Conservation (phyloP, 2,113 vertebrate genomes). For the Neotoma lepida region DNA sequence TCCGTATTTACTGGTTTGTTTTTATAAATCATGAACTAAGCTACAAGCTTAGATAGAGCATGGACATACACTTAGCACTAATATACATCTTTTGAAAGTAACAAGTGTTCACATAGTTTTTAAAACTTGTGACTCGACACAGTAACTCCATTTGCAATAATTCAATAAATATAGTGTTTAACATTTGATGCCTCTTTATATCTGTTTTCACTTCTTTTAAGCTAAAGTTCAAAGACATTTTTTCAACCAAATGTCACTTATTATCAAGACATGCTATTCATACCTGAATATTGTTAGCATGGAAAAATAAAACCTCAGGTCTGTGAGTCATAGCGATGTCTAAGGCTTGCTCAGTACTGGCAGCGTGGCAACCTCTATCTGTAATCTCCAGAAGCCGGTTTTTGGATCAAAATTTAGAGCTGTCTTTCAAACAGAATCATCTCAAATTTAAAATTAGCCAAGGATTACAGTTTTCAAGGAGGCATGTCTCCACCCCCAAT, state of each 20-base stretch:
- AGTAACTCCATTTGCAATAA: constrained; percentile 58
- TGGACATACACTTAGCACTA: background rate
- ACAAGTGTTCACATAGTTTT: constrained; percentile 7
- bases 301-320: constrained; percentile 39
- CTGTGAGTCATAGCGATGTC: constrained; percentile 29
- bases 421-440: constrained; percentile 67
- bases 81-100: constrained; percentile 42
- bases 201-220: constrained; percentile 61
- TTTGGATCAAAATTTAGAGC: constrained; percentile 69
- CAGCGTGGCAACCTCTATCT: constrained; percentile 36
- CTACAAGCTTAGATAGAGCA: background rate
- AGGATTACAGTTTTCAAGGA: constrained; percentile 71
- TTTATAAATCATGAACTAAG: constrained; percentile 7
- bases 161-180: constrained; percentile 52
- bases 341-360: constrained; percentile 55
- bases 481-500: constrained; percentile 69
- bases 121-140: constrained; percentile 45
- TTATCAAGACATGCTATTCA: constrained; percentile 32
- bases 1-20: background rate
- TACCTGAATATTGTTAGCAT: background rate
- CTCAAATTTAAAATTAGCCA: constrained; percentile 77
- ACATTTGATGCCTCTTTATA: constrained; percentile 18
- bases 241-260: constrained; percentile 62
- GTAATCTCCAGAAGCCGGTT: constrained; percentile 52
- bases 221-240: constrained; percentile 71